Percentiles rank a stretch among this genome's conserved stretches.
Evolutionary conservation across 2,888 invertebrate genomes (phyloP).

Genomic region (Cataglyphis altisquamis): DNA sequence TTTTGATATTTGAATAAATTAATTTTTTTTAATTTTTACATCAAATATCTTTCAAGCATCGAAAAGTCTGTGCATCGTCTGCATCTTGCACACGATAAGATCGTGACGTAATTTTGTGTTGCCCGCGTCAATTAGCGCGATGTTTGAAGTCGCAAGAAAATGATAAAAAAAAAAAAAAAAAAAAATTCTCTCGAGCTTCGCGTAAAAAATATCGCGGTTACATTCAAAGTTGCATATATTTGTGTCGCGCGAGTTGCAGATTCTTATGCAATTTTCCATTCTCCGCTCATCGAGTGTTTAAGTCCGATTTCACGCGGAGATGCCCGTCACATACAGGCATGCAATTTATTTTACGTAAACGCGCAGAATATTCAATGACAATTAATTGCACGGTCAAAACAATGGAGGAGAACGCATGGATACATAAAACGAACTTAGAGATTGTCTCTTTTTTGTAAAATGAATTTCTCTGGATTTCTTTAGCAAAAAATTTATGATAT

Average conservation of each 20-base stretch:
- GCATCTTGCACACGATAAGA: conserved; percentile 3
- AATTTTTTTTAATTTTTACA: no score
- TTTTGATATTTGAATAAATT: conserved; percentile 24
- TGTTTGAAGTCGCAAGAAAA: not conserved
- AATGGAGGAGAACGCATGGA: not conserved
- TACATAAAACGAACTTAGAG: not conserved
- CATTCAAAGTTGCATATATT: conserved; percentile 70
- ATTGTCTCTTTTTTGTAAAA: not conserved
- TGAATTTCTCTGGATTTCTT: not conserved
- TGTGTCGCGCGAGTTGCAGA: conserved; percentile 60
- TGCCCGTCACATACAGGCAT: conserved; percentile 23
- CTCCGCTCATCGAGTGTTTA: conserved; percentile 54
- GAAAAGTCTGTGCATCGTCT: conserved; percentile 14
- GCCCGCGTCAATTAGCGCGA: conserved; percentile 28
- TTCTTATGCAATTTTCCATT: conserved; percentile 71
- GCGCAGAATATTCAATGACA: not conserved
- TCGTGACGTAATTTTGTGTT: conserved; percentile 15
- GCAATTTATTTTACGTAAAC: conserved; percentile 50
- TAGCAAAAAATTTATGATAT: not conserved
- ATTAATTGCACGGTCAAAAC: conserved; percentile 1
- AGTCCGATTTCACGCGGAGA: conserved; percentile 50
- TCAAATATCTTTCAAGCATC: not conserved
- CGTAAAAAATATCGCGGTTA: conserved; percentile 58
- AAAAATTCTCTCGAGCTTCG: conserved; percentile 26
- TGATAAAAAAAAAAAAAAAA: conserved; percentile 8